phyloP scores from a whole-genome alignment of 2,797 vertebrate species.

The Podarcis lilfordi region DNA sequence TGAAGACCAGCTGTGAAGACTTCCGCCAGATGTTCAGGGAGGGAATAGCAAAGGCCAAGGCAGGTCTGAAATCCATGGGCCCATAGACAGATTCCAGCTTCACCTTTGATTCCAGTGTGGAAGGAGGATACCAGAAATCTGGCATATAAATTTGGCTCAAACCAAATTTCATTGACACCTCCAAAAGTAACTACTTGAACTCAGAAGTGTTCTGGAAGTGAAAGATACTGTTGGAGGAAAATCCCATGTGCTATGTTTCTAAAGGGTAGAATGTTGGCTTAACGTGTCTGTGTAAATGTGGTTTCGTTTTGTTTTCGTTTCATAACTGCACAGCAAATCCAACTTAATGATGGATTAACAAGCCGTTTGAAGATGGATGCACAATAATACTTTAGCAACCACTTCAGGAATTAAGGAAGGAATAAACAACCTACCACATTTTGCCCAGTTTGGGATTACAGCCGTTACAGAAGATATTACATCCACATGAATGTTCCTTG shows the following conservation, averaged over 20 bases:
- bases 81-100: background rate
- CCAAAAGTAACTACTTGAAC: background rate
- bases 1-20: no score
- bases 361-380: constrained; percentile 14
- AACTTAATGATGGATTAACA: constrained; percentile 22
- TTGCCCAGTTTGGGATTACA: constrained; percentile 22
- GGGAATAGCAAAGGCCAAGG: background rate
- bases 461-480: constrained; percentile 57
- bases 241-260: background rate
- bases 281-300: background rate
- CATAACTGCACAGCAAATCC: constrained; percentile 33
- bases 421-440: constrained; percentile 3
- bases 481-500: constrained; percentile 42
- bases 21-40: no score
- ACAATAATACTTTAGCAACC: background rate
- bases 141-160: background rate
- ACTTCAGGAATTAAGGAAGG: constrained; percentile 16
- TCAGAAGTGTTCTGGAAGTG: background rate
- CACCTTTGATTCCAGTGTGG: background rate
- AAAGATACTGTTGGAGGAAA: background rate
- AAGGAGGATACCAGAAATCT: background rate
- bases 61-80: no score
- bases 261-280: constrained; percentile 13
- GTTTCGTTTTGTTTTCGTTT: background rate
- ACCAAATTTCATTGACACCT: background rate